phyloP scores from a whole-genome alignment of 2,888 invertebrate species.

The Blastobasis lacticolella region DNA sequence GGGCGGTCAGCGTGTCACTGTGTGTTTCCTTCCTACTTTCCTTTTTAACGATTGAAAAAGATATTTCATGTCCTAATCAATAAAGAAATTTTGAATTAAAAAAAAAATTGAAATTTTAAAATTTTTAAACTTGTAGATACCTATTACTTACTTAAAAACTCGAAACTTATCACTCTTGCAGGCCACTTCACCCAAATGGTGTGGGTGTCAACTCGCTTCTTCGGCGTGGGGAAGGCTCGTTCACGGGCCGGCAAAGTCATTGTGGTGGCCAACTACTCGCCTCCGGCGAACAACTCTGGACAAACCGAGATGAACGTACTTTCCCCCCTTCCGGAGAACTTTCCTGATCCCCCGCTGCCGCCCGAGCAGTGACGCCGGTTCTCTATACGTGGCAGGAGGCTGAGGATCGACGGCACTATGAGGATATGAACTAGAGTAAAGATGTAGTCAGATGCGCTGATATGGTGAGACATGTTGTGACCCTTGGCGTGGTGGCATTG shows the following conservation, averaged over 20 bases:
- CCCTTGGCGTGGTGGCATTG: too few relatives aligned
- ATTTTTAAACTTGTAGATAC: too few relatives aligned
- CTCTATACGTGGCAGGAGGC: constrained; percentile 59
- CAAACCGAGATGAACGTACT: constrained; percentile 85
- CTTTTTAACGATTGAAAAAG: too few relatives aligned
- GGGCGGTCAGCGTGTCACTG: too few relatives aligned
- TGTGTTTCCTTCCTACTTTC: too few relatives aligned
- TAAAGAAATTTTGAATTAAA: too few relatives aligned
- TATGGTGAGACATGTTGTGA: too few relatives aligned
- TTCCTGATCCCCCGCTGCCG: constrained; percentile 52
- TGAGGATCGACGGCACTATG: constrained; percentile 56
- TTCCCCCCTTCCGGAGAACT: constrained; percentile 79
- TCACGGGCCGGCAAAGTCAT: constrained; percentile 85
- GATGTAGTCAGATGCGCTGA: too few relatives aligned
- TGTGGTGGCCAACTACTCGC: constrained; percentile 89
- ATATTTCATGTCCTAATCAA: too few relatives aligned
- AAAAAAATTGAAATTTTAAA: too few relatives aligned
- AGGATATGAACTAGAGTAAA: constrained; percentile 14
- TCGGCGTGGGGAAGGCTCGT: constrained; percentile 88
- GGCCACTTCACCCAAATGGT: constrained; percentile 92
- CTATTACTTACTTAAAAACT: too few relatives aligned
- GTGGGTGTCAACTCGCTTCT: constrained; percentile 83
- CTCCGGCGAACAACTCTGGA: constrained; percentile 85
- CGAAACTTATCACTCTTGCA: constrained; percentile 30
- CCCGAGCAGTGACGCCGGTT: constrained; percentile 58